Evolutionary conservation across 2,888 invertebrate genomes (phyloP).

Genomic region (Neoitamus cyanurus): DNA sequence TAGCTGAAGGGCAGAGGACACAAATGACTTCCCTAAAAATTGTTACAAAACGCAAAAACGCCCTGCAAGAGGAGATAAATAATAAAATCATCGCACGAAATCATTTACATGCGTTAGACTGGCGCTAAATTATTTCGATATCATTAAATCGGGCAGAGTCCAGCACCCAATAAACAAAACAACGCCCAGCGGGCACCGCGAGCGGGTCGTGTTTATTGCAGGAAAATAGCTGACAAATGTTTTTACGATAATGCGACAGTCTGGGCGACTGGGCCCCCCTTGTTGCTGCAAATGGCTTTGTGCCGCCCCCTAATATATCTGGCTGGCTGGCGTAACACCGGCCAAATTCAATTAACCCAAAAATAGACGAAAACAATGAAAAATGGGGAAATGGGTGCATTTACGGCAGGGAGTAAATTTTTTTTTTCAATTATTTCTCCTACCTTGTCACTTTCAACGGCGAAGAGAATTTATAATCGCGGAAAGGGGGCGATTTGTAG

Average conservation of each 20-base stretch:
- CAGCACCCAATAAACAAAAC: background rate
- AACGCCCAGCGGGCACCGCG: background rate
- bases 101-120: background rate
- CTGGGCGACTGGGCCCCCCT: background rate
- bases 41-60: background rate
- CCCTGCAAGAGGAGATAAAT: background rate
- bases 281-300: background rate
- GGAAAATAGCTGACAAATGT: background rate
- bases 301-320: background rate
- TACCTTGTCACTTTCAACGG: constrained; percentile 10
- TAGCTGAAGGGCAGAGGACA: background rate
- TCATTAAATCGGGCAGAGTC: background rate
- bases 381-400: background rate
- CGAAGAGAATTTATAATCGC: background rate
- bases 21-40: background rate
- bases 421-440: background rate
- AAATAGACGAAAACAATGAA: constrained; percentile 6
- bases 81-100: background rate
- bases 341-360: constrained; percentile 11
- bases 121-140: background rate
- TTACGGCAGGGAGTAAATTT: background rate
- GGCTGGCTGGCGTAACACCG: background rate
- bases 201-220: background rate
- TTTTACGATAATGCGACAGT: background rate
- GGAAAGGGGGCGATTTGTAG: background rate